A percentile compares a stretch with the other conserved stretches of the same genome.
These are phyloP conservation scores for Phyllostomus discolor DNA, from an alignment of 2,113 vertebrate species.

Conservation along the genomic window DNA sequence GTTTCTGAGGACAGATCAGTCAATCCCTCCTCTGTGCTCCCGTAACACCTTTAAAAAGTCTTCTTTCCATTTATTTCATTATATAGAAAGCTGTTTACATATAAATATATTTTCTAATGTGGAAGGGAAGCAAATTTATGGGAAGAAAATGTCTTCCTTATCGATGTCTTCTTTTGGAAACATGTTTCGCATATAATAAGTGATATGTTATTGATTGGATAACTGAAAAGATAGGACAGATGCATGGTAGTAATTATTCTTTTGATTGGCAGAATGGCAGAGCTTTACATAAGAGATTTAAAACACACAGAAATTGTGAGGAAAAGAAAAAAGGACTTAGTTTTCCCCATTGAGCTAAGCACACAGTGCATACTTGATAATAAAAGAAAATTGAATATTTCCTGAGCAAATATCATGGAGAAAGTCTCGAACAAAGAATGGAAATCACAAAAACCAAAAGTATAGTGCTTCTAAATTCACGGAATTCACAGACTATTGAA, in stretches of 20 bases:
- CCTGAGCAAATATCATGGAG: background rate
- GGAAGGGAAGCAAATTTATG: background rate
- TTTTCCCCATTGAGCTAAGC: background rate
- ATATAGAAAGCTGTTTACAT: background rate
- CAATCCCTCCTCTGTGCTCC: background rate
- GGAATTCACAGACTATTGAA: background rate
- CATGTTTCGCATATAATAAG: background rate
- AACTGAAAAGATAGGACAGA: conserved; percentile 5
- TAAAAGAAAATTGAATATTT: conserved; percentile 10
- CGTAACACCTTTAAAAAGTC: background rate
- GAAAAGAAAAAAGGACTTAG: background rate
- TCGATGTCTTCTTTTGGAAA: background rate
- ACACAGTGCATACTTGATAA: background rate
- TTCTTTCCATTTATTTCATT: background rate
- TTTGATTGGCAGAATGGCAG: background rate
- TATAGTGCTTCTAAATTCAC: background rate
- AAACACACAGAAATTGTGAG: background rate
- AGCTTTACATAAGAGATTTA: background rate
- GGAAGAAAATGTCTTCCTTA: background rate
- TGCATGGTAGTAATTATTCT: conserved; percentile 24
- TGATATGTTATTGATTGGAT: background rate
- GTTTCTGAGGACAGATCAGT: background rate
- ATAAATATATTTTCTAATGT: background rate
- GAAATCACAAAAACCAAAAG: background rate
- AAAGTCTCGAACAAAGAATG: background rate